A percentile compares a stretch with the other conserved stretches of the same genome.
Evolutionary conservation across 2,113 vertebrate species (phyloP).

Genomic region (Dromiciops gliroides): DNA sequence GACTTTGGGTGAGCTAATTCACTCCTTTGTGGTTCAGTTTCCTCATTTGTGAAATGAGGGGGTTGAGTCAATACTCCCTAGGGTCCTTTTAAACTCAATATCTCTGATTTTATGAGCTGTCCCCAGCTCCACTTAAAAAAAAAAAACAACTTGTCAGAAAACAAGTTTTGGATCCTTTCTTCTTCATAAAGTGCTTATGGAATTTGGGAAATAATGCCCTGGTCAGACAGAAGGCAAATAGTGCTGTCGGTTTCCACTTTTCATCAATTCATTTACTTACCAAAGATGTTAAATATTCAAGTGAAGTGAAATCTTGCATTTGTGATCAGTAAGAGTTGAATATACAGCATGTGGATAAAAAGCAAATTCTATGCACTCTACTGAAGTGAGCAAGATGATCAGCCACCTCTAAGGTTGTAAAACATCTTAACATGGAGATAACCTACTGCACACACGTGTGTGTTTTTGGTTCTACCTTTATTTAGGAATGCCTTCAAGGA

Average conservation of each 20-base stretch:
- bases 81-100: background rate
- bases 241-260: background rate
- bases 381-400: background rate
- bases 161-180: background rate
- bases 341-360: fast-evolving
- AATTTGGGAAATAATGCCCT: background rate
- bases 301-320: background rate
- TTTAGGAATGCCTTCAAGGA: background rate
- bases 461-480: background rate
- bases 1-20: background rate
- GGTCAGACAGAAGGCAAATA: background rate
- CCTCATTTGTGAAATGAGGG: background rate
- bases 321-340: background rate
- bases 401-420: too few species aligned
- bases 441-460: background rate
- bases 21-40: background rate
- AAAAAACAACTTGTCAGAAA: background rate
- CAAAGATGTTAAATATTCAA: background rate
- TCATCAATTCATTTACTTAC: background rate
- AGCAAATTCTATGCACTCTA: background rate
- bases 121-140: background rate
- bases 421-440: background rate
- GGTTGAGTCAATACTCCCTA: background rate
- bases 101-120: background rate
- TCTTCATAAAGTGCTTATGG: background rate